These are phyloP conservation scores for Podotricha telesiphe DNA, from an alignment of 2,888 invertebrate genomes.

Conservation along the genomic window DNA sequence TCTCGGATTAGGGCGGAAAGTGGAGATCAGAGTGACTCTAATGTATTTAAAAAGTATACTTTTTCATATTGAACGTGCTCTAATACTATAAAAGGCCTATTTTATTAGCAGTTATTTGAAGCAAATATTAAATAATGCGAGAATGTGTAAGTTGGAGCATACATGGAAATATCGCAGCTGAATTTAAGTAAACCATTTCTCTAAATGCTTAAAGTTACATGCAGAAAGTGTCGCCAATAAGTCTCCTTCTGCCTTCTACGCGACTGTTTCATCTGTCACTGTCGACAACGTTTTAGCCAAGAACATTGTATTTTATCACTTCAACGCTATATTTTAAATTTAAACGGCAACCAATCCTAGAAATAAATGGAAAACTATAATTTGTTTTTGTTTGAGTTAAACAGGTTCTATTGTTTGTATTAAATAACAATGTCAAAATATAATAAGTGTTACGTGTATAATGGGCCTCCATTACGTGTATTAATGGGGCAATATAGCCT, in stretches of 20 bases:
- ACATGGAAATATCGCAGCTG: slow-evolving; percentile 3
- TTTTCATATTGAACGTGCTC: too few relatives aligned
- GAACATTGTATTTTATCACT: slow-evolving; percentile 21
- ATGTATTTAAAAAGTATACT: too few relatives aligned
- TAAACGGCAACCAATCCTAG: slow-evolving; percentile 12
- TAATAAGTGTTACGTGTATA: too few relatives aligned
- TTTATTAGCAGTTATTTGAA: too few relatives aligned
- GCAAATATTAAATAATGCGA: background rate
- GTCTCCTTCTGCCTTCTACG: slow-evolving; percentile 62
- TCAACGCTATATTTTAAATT: slow-evolving; percentile 22
- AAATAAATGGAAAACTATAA: slow-evolving; percentile 16
- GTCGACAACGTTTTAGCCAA: slow-evolving; percentile 29
- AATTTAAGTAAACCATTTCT: slow-evolving; percentile 24
- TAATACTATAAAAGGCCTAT: too few relatives aligned
- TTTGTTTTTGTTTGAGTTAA: background rate
- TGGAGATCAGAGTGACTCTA: too few relatives aligned
- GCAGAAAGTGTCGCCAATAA: slow-evolving; percentile 63
- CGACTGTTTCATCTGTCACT: slow-evolving; percentile 29
- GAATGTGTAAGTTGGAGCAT: background rate
- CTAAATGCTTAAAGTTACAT: slow-evolving; percentile 23
- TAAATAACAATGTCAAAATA: background rate
- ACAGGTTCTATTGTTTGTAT: background rate
- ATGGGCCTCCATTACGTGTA: too few relatives aligned
- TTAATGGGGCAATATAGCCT: too few relatives aligned
- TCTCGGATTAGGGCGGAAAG: too few relatives aligned